Conservation (phyloP, 1,140 invertebrate species). For the Riptortus pedestris region DNA sequence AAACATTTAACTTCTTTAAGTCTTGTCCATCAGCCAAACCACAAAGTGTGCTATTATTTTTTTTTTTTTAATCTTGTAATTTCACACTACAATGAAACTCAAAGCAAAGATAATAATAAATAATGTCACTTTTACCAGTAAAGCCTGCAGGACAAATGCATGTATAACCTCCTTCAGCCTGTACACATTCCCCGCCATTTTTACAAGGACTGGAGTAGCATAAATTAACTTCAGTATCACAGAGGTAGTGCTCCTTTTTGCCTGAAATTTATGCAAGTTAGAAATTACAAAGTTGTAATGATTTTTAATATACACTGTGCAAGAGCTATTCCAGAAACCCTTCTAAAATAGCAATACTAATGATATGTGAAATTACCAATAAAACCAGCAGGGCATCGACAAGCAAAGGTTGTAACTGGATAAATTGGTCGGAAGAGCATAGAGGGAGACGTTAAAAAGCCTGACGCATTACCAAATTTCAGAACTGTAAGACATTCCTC, state of each 20-base stretch:
- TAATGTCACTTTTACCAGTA: conserved; percentile 58
- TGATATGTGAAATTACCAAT: conserved; percentile 49
- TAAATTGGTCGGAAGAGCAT: conserved; percentile 91
- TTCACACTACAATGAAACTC: too few relatives aligned
- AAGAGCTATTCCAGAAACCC: background rate
- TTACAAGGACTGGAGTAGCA: conserved; percentile 93
- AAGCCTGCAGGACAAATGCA: conserved; percentile 73
- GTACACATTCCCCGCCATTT: conserved; percentile 76
- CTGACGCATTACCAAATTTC: conserved; percentile 87
- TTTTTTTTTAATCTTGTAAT: too few relatives aligned
- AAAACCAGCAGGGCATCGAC: conserved; percentile 74
- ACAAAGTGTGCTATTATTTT: too few relatives aligned
- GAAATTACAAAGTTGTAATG: background rate
- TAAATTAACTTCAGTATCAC: conserved; percentile 92
- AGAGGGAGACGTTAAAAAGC: conserved; percentile 80
- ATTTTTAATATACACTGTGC: background rate
- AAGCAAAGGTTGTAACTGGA: conserved; percentile 88
- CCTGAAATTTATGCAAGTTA: conserved; percentile 40
- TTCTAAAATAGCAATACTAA: background rate
- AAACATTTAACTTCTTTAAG: too few relatives aligned
- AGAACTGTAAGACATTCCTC: conserved; percentile 86
- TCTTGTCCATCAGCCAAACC: too few relatives aligned
- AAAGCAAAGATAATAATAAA: too few relatives aligned
- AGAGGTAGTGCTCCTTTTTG: conserved; percentile 83
- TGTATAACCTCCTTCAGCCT: conserved; percentile 82